Evolutionary conservation across 2,888 invertebrate genomes (phyloP), one percentile per base, ranked within the genome.

Genomic region (Cryptocheilus praepositus): DNA sequence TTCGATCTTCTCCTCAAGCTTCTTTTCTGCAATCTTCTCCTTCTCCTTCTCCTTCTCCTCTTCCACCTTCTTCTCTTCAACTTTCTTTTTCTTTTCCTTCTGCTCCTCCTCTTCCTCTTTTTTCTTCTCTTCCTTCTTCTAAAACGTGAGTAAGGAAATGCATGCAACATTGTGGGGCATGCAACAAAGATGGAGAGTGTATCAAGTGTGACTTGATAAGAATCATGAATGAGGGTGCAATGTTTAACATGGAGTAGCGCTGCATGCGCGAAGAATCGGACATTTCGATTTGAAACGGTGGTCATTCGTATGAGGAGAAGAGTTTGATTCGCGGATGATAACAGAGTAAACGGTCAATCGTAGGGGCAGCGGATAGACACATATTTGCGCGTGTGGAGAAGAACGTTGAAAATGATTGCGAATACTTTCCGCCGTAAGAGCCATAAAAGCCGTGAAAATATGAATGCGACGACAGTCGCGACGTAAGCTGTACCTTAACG

Each of bases 401-500:
- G n/a, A n/a, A n/a, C n/a, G n/a, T n/a, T n/a, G n/a, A n/a, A n/a
- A n/a, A n/a, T n/a, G n/a, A n/a, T n/a, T n/a, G n/a, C n/a, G n/a
- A n/a, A n/a, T n/a, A n/a, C 8, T 16, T 45, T 16, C n/a, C 15
- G 16, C 16, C n/a, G n/a, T n/a, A n/a, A n/a, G n/a, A n/a, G n/a
- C n/a, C n/a, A n/a, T n/a, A n/a, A 45, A 45, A n/a, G 45, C 7
- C 3, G 25, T 25, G 25, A 25, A 5, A 25, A 25, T 25, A n/a
- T n/a, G n/a, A n/a, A n/a, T n/a, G n/a, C n/a, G n/a, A n/a, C n/a
- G n/a, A n/a, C n/a, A n/a, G n/a, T n/a, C n/a, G n/a, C n/a, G n/a
- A n/a, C n/a, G n/a, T n/a, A n/a, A n/a, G n/a, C n/a, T n/a, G n/a
- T 85, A 88, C 88, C 86, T 87, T 92, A 13, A 99, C 94, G 21